These are phyloP conservation scores for Smittia aterrima DNA, from an alignment of 2,888 invertebrate genomes.

Conservation along the genomic window DNA sequence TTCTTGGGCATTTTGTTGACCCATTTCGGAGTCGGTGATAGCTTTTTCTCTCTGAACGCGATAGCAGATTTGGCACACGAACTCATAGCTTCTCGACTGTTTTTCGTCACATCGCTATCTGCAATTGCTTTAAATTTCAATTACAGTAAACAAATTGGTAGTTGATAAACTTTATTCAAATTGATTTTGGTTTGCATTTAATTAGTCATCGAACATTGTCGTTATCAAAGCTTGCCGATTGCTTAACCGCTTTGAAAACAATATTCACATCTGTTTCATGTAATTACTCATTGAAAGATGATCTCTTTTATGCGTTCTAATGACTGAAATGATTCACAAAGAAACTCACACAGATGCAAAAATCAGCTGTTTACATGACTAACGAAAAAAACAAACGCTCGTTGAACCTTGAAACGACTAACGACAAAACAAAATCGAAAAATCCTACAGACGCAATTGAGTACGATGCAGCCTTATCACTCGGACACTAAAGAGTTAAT, in stretches of 20 bases:
- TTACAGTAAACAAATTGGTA: too few species aligned
- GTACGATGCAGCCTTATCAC: not conserved
- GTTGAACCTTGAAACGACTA: constrained; percentile 36
- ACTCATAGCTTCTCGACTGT: not conserved
- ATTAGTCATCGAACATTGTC: not conserved
- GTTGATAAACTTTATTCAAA: too few species aligned
- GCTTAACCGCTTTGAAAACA: not conserved
- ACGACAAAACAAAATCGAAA: not conserved
- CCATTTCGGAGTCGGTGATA: too few species aligned
- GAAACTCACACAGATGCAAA: constrained; percentile 10
- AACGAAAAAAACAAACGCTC: constrained; percentile 13
- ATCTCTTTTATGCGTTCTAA: too few species aligned
- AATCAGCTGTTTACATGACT: constrained; percentile 29
- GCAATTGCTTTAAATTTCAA: not conserved
- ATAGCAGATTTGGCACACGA: not conserved
- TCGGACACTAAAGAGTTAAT: not conserved
- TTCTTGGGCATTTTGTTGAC: not conserved
- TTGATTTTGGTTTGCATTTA: not conserved
- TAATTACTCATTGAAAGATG: not conserved
- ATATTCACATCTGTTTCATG: not conserved
- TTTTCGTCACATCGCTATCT: not conserved
- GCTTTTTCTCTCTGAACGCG: not conserved
- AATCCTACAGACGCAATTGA: not conserved
- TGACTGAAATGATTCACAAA: constrained; percentile 6
- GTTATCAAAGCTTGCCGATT: not conserved